Percentiles rank a stretch among this genome's conserved stretches.
phyloP scores from a whole-genome alignment of 2,888 invertebrate species.

The Tuta absoluta region DNA sequence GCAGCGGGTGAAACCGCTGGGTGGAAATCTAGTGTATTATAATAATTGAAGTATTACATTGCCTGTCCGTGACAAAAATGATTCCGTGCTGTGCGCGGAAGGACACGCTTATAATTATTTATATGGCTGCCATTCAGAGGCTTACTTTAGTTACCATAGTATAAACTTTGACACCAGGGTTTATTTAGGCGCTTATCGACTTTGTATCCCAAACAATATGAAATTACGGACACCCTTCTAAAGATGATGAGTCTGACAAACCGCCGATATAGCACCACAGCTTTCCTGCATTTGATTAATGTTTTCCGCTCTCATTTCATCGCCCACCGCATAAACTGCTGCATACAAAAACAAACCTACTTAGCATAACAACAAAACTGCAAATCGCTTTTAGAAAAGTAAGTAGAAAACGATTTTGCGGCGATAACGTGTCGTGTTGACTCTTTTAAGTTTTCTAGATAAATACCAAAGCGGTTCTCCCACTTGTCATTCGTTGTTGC shows the following conservation, averaged over 20 bases:
- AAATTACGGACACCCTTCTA: background rate
- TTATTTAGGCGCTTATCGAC: too few relatives aligned
- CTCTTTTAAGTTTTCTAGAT: slow-evolving; percentile 25
- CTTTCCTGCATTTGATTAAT: slow-evolving; percentile 69
- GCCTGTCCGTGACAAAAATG: too few relatives aligned
- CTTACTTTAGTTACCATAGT: too few relatives aligned
- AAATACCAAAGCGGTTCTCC: slow-evolving; percentile 26
- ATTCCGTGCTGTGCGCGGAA: too few relatives aligned
- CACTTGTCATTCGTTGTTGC: too few relatives aligned
- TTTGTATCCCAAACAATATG: too few relatives aligned
- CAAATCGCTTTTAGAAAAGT: slow-evolving; percentile 20
- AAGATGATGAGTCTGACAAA: slow-evolving; percentile 38
- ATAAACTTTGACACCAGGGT: too few relatives aligned
- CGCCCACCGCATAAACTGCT: slow-evolving; percentile 45
- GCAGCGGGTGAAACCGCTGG: too few relatives aligned
- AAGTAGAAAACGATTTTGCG: background rate
- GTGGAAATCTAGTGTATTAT: too few relatives aligned
- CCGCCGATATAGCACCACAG: slow-evolving; percentile 40
- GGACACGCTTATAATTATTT: too few relatives aligned
- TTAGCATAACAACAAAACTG: slow-evolving; percentile 11
- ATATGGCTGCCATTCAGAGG: too few relatives aligned
- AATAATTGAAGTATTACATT: too few relatives aligned
- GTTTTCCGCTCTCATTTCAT: slow-evolving; percentile 65
- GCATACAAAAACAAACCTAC: slow-evolving; percentile 30
- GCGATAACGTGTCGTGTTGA: slow-evolving; percentile 15